Percentiles rank a stretch among this genome's conserved stretches.
These are phyloP conservation scores for Clarias batrachus DNA, from an alignment of 2,113 vertebrate genomes.

Conservation along the genomic window DNA sequence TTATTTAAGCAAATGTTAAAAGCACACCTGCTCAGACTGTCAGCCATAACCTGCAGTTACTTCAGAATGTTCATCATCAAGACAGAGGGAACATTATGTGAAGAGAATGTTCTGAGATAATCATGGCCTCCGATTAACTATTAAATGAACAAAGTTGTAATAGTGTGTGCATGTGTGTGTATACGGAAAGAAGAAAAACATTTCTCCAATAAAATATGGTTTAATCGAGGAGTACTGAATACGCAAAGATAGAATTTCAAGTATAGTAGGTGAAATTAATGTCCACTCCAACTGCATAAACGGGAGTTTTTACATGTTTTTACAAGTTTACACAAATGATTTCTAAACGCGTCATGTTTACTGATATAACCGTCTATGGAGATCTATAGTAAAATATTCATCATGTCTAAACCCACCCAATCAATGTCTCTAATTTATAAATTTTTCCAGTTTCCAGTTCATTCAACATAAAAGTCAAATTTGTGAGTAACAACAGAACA, in stretches of 20 bases:
- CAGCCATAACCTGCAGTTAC: not conserved
- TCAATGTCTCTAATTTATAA: not conserved
- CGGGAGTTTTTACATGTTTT: no score
- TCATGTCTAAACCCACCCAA: not conserved
- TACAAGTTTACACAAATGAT: not conserved
- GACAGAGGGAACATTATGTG: no score
- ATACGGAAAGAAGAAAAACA: no score
- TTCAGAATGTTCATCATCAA: not conserved
- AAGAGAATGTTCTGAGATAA: not conserved
- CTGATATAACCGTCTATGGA: not conserved
- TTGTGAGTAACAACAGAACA: no score
- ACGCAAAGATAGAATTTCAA: not conserved
- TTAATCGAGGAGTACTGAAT: not conserved
- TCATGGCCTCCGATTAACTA: not conserved
- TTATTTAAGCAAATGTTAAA: not conserved
- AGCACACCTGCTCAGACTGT: not conserved
- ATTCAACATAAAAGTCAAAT: not conserved
- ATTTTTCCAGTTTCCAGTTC: not conserved
- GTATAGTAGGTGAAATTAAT: not conserved
- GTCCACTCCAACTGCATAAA: not conserved
- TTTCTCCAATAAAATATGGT: no score
- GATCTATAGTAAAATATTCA: not conserved
- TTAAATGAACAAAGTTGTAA: not conserved
- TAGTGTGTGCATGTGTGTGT: not conserved
- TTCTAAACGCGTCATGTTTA: not conserved